Base-by-base conservation (phyloP, 1,140 invertebrate species). In the Micrasema longulum region DNA sequence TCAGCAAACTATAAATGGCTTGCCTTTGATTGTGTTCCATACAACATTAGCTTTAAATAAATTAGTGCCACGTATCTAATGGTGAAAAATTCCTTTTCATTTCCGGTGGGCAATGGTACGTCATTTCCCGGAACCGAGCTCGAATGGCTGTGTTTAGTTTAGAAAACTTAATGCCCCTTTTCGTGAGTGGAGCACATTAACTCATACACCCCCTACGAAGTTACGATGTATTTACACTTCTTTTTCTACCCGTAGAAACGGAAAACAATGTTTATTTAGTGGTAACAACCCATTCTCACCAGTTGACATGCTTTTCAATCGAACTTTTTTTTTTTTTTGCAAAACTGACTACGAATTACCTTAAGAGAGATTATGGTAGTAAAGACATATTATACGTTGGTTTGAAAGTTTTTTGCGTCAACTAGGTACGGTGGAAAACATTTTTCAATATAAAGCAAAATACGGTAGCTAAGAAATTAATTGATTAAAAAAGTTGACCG, bases 141-240 rank as follows among this genome's bases (percentile, higher is more conserved):
- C 66, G 66, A 66, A 75, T 75, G 26, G 74, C 45, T 45, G 67
- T 75, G 74, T 75, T 75, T 75, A 75, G 69, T 71, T 75, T 75
- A 75, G 72, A 75, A 75, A 75, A 75, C 67, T 72, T 72, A 72
- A 69, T 67, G 62, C 70, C 60, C 63, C 69, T 55, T 75, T 75
- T 45, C 74, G 74, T 75, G 74, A 55, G 74, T 70, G 48, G 67
- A 48, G 62, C 45, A 63, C 74, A 75, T 75, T 75, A 75, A 62
- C 16, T 18, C 31, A 31, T 26, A 67, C 66, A 67, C 60, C 57
- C 38, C 67, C 66, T 64, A 65, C 26, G 60, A 69, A 72, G 67
- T 75, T 71, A 75, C 70, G 57, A 67, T 26, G 70, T 75, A 72
- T 75, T 75, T 75, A 75, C 74, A 75, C 69, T 75, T 75, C 65